phyloP scores from a whole-genome alignment of 1,140 invertebrate species.

The Saccostrea echinata region DNA sequence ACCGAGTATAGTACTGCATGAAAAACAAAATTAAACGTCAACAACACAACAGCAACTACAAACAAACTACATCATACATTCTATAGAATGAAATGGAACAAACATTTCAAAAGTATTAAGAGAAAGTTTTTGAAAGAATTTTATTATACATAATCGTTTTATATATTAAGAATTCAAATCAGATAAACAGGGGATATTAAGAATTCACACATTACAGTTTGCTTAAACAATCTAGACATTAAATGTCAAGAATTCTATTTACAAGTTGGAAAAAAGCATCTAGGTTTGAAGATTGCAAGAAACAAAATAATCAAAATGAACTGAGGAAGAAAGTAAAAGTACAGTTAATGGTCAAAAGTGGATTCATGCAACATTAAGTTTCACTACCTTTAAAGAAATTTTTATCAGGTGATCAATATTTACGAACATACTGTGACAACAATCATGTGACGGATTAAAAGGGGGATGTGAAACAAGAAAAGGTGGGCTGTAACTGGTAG shows the following conservation, averaged over 20 bases:
- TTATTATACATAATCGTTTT: too few relatives aligned
- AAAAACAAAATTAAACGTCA: background rate
- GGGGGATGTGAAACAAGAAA: background rate
- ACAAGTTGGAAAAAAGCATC: too few relatives aligned
- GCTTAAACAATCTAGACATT: background rate
- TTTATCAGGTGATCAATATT: background rate
- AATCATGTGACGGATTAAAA: too few relatives aligned
- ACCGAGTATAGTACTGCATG: background rate
- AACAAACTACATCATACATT: background rate
- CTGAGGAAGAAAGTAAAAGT: background rate
- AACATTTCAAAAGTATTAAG: background rate
- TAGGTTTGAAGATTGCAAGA: too few relatives aligned
- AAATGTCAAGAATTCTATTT: background rate
- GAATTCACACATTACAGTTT: background rate
- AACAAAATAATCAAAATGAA: background rate
- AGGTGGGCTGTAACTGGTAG: too few relatives aligned
- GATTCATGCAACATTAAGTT: background rate
- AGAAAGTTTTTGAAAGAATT: background rate
- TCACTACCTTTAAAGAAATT: too few relatives aligned
- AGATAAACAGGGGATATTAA: background rate
- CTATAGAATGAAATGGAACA: background rate
- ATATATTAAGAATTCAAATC: too few relatives aligned
- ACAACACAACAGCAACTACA: background rate
- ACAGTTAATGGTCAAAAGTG: slow-evolving; percentile 29
- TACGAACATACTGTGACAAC: background rate